A percentile compares a stretch with the other conserved stretches of the same genome.
These are phyloP conservation scores for Ceratoteleas bidentatus DNA, from an alignment of 1,140 invertebrate genomes.

Conservation along the genomic window DNA sequence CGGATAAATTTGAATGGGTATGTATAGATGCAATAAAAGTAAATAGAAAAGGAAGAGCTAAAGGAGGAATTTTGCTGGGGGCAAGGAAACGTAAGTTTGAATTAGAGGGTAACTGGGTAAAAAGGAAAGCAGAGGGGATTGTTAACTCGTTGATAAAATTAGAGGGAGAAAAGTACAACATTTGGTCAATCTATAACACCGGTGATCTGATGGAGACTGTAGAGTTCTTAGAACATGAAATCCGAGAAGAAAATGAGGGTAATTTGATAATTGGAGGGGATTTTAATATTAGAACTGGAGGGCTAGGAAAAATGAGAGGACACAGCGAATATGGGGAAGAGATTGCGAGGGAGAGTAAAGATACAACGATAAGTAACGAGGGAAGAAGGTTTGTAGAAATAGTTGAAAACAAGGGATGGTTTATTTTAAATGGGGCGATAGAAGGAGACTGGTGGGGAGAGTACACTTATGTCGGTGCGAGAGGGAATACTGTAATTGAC, in stretches of 20 bases:
- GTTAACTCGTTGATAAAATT: not conserved
- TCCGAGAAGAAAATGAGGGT: not conserved
- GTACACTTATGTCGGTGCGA: constrained; percentile 31
- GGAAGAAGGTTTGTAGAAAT: constrained; percentile 5
- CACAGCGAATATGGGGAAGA: too few species aligned
- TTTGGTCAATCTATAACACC: constrained; percentile 22
- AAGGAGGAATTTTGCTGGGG: constrained; percentile 28
- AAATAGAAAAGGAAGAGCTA: constrained; percentile 39
- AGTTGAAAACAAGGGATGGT: constrained; percentile 11
- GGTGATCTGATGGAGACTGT: not conserved
- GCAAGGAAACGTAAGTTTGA: constrained; percentile 3
- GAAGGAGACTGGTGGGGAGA: constrained; percentile 37
- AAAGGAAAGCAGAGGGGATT: constrained; percentile 1
- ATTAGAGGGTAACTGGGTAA: not conserved
- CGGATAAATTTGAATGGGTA: constrained; percentile 35
- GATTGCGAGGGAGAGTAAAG: too few species aligned
- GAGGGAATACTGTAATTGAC: constrained; percentile 32
- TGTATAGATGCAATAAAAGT: constrained; percentile 9
- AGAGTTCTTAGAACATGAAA: constrained; percentile 2
- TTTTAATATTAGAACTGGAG: too few species aligned
- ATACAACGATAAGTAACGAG: too few species aligned
- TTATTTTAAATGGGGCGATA: constrained; percentile 4
- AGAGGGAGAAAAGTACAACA: not conserved
- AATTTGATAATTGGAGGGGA: too few species aligned
- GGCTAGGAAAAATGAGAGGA: too few species aligned